phyloP scores from a whole-genome alignment of 1,140 invertebrate species.

The Lerema accius region DNA sequence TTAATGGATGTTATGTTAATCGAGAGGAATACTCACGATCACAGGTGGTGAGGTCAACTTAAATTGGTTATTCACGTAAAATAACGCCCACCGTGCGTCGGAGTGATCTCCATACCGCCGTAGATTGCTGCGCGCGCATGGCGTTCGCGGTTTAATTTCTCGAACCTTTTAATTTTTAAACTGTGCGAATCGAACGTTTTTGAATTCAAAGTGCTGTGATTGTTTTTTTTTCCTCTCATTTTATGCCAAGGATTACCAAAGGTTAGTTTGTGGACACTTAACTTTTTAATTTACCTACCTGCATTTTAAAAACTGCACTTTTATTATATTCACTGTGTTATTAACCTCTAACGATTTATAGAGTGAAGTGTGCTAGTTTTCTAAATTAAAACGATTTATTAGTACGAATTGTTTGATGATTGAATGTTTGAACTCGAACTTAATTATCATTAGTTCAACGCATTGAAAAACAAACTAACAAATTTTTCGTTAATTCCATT shows the following conservation, averaged over 20 bases:
- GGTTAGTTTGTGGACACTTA: background rate
- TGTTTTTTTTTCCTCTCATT: conserved; percentile 27
- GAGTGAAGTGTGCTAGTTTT: too few species aligned
- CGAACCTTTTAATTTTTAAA: conserved; percentile 38
- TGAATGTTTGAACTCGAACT: too few species aligned
- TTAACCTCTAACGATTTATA: too few species aligned
- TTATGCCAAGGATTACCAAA: background rate
- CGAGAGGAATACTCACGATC: too few species aligned
- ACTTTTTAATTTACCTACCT: background rate
- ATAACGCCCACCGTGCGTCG: conserved; percentile 47
- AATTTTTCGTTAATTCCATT: too few species aligned
- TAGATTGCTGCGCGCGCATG: conserved; percentile 54
- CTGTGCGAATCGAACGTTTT: conserved; percentile 15
- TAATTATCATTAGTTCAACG: too few species aligned
- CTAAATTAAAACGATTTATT: too few species aligned
- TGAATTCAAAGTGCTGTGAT: conserved; percentile 39
- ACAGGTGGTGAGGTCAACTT: conserved; percentile 44
- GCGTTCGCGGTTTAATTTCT: conserved; percentile 40
- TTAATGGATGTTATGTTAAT: too few species aligned
- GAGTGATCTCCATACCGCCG: conserved; percentile 52
- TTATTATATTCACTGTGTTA: too few species aligned
- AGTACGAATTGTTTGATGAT: too few species aligned
- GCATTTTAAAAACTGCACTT: background rate
- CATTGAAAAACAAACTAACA: too few species aligned
- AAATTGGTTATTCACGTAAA: conserved; percentile 53